A percentile compares a stretch with the other conserved stretches of the same genome.
These are phyloP conservation scores for Ciconia nigra DNA, from an alignment of 2,797 vertebrate genomes.

Conservation along the genomic window DNA sequence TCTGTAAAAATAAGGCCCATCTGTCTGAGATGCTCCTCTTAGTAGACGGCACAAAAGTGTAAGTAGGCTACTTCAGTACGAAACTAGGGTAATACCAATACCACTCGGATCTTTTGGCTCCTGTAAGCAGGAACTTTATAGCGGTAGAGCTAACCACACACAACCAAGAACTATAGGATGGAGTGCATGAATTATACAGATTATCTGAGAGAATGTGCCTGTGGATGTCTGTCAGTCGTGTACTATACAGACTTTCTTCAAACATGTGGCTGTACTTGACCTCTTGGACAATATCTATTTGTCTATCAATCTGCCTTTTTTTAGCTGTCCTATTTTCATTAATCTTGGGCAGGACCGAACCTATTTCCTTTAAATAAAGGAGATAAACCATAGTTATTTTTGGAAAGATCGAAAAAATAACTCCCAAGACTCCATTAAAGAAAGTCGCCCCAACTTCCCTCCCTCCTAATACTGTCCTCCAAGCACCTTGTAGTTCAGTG, in stretches of 20 bases:
- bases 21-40: neutral
- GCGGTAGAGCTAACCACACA: neutral
- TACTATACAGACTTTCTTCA: neutral
- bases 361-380: neutral
- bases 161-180: neutral
- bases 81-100: neutral
- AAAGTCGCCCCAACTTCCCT: neutral
- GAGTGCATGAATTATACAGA: neutral
- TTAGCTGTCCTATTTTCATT: neutral
- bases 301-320: neutral
- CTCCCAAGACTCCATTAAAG: neutral
- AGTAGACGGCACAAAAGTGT: neutral
- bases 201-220: neutral
- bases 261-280: neutral
- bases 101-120: neutral
- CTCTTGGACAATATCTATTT: neutral
- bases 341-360: neutral
- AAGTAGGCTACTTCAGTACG: neutral
- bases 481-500: neutral
- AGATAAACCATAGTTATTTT: neutral
- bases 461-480: too few species aligned
- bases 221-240: neutral
- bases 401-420: neutral
- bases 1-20: neutral
- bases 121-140: neutral